These are phyloP conservation scores for Eulemur rufifrons DNA, from an alignment of 2,113 vertebrate genomes.

Conservation along the genomic window DNA sequence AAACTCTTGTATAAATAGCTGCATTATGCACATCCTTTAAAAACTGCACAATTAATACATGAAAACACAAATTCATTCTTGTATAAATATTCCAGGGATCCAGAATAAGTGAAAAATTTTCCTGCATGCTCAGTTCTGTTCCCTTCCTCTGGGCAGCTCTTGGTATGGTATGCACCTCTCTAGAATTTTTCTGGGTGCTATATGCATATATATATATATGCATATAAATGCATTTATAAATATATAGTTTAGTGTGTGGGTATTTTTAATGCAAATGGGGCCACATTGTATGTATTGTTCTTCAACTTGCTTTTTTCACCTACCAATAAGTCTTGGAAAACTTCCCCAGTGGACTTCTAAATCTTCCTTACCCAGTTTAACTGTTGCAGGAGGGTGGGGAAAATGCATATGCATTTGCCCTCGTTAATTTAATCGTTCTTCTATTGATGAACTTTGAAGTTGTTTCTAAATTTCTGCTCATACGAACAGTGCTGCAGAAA, in stretches of 20 bases:
- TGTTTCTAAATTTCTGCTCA: slow-evolving; percentile 2
- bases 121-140: neutral
- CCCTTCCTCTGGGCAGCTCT: neutral
- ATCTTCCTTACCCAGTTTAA: neutral
- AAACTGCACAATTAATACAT: neutral
- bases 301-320: neutral
- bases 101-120: slow-evolving; percentile 20
- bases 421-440: neutral
- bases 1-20: neutral
- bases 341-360: neutral
- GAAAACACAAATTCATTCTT: neutral
- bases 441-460: neutral
- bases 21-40: neutral
- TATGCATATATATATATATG: neutral
- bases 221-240: neutral
- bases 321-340: slow-evolving; percentile 19
- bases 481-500: neutral
- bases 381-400: neutral
- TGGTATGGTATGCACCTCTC: neutral
- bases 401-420: neutral
- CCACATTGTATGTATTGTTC: neutral
- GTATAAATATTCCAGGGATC: neutral
- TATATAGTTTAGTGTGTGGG: neutral
- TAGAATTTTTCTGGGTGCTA: neutral
- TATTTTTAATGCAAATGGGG: slow-evolving; percentile 5